These are phyloP conservation scores for Metacarcinus magister DNA, from an alignment of 2,888 invertebrate species.

Conservation along the genomic window DNA sequence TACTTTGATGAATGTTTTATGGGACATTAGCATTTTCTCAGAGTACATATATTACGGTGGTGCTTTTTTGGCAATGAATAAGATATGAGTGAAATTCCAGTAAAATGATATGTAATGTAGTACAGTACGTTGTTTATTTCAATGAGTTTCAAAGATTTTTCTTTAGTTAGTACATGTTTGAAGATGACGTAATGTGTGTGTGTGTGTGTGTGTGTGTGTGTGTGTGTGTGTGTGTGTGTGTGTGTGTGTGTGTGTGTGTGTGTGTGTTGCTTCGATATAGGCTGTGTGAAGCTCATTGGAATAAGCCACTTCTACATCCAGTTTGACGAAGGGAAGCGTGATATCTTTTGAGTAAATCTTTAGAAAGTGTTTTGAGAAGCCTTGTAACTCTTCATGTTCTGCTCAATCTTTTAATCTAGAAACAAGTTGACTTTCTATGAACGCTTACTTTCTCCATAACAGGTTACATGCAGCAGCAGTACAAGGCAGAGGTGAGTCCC, in stretches of 20 bases:
- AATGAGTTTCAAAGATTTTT: not conserved
- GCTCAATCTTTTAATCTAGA: no score
- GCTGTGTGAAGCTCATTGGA: not conserved
- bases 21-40: not conserved
- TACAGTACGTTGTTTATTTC: not conserved
- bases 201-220: constrained; percentile 9
- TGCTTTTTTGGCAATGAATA: not conserved
- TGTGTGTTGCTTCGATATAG: not conserved
- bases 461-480: not conserved
- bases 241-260: constrained; percentile 26
- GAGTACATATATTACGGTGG: not conserved
- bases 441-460: not conserved
- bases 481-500: not conserved
- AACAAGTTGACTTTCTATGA: not conserved
- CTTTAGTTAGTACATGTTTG: not conserved
- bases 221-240: constrained; percentile 26
- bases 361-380: no score
- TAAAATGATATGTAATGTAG: not conserved
- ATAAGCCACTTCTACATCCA: no score
- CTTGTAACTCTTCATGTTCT: no score
- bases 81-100: not conserved
- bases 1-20: not conserved
- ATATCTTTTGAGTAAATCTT: no score
- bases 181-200: not conserved
- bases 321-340: no score